A percentile compares a stretch with the other conserved stretches of the same genome.
Conservation (phyloP, 2,888 invertebrate genomes). For the Junonia oenone region DNA sequence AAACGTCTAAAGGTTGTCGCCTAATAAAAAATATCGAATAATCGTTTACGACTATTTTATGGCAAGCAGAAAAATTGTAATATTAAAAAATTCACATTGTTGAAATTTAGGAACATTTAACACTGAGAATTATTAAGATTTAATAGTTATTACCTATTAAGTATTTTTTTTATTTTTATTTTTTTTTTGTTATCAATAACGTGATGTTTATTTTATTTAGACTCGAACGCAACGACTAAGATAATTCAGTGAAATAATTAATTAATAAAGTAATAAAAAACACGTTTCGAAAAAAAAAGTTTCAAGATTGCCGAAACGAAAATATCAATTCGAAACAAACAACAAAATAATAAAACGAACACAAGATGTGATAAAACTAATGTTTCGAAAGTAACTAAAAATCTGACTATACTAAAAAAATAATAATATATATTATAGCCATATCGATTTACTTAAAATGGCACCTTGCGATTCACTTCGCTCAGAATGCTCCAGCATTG, state of each 20-base stretch:
- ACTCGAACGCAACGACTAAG: constrained; percentile 18
- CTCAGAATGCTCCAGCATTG: constrained; percentile 43
- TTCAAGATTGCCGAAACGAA: constrained; percentile 39
- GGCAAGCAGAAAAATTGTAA: constrained; percentile 68
- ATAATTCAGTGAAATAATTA: not conserved
- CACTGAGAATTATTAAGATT: constrained; percentile 73
- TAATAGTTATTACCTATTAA: constrained; percentile 64
- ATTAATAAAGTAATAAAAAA: constrained; percentile 36
- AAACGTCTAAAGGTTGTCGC: constrained; percentile 31
- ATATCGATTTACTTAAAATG: constrained; percentile 62
- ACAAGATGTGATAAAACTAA: constrained; percentile 61
- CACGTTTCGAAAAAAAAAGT: constrained; percentile 35
- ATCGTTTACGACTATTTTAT: constrained; percentile 52
- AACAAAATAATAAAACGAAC: constrained; percentile 53
- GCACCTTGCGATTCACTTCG: constrained; percentile 72
- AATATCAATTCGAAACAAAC: constrained; percentile 35
- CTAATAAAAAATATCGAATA: constrained; percentile 38
- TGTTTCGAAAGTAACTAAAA: constrained; percentile 50
- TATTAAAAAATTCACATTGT: constrained; percentile 64
- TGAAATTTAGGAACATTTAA: constrained; percentile 78
- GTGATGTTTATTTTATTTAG: constrained; percentile 46
- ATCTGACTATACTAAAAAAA: constrained; percentile 58
- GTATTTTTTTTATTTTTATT: constrained; percentile 50
- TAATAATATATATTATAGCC: constrained; percentile 57
- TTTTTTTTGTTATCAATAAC: constrained; percentile 51